phyloP scores from a whole-genome alignment of 92 coral and sea anemone genomes.

The Diadumene lineata region DNA sequence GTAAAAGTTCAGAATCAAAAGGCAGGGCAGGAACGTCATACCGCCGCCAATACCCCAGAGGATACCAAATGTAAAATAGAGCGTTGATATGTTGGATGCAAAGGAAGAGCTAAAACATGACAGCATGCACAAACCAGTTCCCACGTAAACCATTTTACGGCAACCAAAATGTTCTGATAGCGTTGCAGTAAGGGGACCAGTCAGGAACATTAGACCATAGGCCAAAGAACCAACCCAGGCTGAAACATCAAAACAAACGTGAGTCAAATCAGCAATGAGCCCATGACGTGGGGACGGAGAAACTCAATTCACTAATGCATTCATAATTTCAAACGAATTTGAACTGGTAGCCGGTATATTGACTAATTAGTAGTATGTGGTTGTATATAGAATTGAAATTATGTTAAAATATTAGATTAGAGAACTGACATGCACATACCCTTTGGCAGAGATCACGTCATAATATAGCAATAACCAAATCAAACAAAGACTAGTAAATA shows the following conservation, averaged over 20 bases:
- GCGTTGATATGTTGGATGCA: slow-evolving; percentile 56
- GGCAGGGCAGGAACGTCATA: slow-evolving; percentile 64
- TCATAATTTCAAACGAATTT: too few relatives aligned
- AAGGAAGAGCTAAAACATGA: slow-evolving; percentile 67
- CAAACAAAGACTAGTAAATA: too few relatives aligned
- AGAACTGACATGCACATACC: too few relatives aligned
- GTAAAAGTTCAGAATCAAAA: slow-evolving; percentile 68
- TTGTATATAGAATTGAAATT: too few relatives aligned
- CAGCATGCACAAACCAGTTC: slow-evolving; percentile 47
- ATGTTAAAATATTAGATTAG: too few relatives aligned
- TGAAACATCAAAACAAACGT: slow-evolving; percentile 12
- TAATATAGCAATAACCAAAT: too few relatives aligned
- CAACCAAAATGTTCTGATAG: slow-evolving; percentile 79
- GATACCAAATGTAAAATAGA: slow-evolving; percentile 81
- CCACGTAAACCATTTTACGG: slow-evolving; percentile 67
- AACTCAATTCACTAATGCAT: too few relatives aligned
- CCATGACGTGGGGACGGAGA: too few relatives aligned
- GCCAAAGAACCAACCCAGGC: slow-evolving; percentile 90
- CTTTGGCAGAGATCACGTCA: too few relatives aligned
- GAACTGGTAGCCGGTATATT: too few relatives aligned
- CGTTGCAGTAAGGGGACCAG: slow-evolving; percentile 63
- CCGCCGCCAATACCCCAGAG: slow-evolving; percentile 88
- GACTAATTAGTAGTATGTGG: too few relatives aligned
- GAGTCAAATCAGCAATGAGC: too few relatives aligned
- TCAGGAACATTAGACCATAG: slow-evolving; percentile 68